Conservation (phyloP, 2,888 invertebrate genomes). For the Ryuthela nishihirai region DNA sequence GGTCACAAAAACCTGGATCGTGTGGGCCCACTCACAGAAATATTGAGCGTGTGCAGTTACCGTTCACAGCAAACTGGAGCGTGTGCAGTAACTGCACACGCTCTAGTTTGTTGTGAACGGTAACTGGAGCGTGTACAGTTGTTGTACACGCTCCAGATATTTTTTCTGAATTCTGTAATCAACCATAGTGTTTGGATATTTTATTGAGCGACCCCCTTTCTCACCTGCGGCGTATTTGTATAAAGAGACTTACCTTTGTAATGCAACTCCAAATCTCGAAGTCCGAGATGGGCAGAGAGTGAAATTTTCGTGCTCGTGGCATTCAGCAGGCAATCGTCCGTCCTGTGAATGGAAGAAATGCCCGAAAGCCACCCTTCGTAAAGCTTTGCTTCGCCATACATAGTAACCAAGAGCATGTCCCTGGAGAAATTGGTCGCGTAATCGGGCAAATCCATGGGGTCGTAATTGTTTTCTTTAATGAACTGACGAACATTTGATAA, state of each 20-base stretch:
- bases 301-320: constrained; percentile 14
- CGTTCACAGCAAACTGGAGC: too few species aligned
- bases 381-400: constrained; percentile 27
- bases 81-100: too few species aligned
- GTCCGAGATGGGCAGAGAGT: constrained; percentile 25
- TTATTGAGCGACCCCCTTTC: too few species aligned
- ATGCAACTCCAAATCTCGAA: constrained; percentile 5
- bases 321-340: constrained; percentile 25
- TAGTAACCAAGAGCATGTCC: constrained; percentile 17
- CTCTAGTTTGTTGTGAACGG: too few species aligned
- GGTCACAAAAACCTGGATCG: too few species aligned
- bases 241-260: constrained; percentile 27
- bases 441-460: constrained; percentile 33
- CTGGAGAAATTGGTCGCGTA: constrained; percentile 19
- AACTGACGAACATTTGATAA: constrained; percentile 20
- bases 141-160: too few species aligned
- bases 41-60: too few species aligned
- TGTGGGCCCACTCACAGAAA: too few species aligned
- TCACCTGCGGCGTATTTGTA: too few species aligned
- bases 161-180: too few species aligned
- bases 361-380: constrained; percentile 26
- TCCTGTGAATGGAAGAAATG: constrained; percentile 25
- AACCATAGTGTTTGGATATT: too few species aligned
- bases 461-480: constrained; percentile 15
- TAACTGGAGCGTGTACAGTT: too few species aligned